A percentile compares a stretch with the other conserved stretches of the same genome.
phyloP scores from a whole-genome alignment of 35 echinoderm and acorn worm genomes.

The Apostichopus parvimensis region DNA sequence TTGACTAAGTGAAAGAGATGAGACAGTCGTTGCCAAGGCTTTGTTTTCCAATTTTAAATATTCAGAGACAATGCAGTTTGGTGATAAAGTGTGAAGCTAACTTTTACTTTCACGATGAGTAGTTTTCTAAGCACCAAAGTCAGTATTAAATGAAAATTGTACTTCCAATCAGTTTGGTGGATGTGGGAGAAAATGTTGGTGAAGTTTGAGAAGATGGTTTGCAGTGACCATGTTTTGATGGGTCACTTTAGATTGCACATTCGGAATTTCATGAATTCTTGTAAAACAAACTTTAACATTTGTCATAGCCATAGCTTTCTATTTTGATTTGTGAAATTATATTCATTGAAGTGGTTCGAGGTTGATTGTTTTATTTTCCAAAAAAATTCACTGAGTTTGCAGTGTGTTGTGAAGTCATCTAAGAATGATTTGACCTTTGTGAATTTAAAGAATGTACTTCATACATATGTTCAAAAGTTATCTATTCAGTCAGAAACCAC shows the following conservation, averaged over 20 bases:
- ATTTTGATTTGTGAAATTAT: background rate
- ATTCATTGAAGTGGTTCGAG: background rate
- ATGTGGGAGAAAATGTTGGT: background rate
- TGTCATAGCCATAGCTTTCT: background rate
- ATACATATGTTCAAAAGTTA: too few species aligned
- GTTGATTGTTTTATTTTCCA: background rate
- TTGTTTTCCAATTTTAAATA: background rate
- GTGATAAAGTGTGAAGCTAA: background rate
- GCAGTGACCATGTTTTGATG: background rate
- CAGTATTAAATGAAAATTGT: conserved; percentile 39
- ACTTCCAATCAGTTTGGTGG: conserved; percentile 3
- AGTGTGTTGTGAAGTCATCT: background rate
- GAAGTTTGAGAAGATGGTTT: background rate
- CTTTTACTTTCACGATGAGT: background rate
- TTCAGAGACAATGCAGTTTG: background rate
- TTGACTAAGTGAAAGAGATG: background rate
- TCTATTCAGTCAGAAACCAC: too few species aligned
- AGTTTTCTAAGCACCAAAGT: conserved; percentile 14
- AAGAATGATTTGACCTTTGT: too few species aligned
- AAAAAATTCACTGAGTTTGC: conserved; percentile 1
- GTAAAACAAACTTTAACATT: background rate
- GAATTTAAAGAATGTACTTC: too few species aligned
- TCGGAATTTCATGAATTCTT: background rate
- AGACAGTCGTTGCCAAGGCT: background rate
- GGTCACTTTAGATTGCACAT: background rate